A percentile compares a stretch with the other conserved stretches of the same genome.
phyloP scores from a whole-genome alignment of 2,888 invertebrate genomes.

The Meandrusa payeni region DNA sequence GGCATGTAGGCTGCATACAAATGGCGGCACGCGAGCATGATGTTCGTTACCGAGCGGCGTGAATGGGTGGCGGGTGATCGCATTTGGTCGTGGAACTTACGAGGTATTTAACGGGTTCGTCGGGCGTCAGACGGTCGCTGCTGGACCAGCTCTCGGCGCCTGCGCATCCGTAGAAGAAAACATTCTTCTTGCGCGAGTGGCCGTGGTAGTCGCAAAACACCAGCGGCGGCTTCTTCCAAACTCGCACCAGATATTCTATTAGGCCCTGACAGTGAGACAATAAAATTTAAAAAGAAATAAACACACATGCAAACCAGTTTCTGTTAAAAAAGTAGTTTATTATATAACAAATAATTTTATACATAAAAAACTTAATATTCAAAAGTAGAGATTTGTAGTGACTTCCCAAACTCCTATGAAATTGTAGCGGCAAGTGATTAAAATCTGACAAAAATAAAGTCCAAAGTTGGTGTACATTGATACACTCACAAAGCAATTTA shows the following conservation, averaged over 20 bases:
- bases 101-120: slow-evolving; percentile 82
- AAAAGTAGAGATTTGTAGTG: too few species aligned
- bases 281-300: too few species aligned
- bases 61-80: slow-evolving; percentile 11
- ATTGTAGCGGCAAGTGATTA: too few species aligned
- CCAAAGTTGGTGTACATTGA: too few species aligned
- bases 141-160: slow-evolving; percentile 85
- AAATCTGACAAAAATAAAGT: too few species aligned
- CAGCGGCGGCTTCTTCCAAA: slow-evolving; percentile 81
- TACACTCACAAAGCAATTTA: too few species aligned
- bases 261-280: slow-evolving; percentile 65
- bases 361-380: too few species aligned
- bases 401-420: too few species aligned
- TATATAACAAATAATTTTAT: too few species aligned
- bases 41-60: slow-evolving; percentile 16
- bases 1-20: slow-evolving; percentile 13
- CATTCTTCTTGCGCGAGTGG: slow-evolving; percentile 91
- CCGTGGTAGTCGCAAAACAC: slow-evolving; percentile 90
- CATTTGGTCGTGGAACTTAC: slow-evolving; percentile 53
- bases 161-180: slow-evolving; percentile 92
- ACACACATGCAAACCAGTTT: too few species aligned
- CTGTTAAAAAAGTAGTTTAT: too few species aligned
- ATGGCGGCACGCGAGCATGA: slow-evolving; percentile 7
- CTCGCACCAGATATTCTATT: slow-evolving; percentile 82
- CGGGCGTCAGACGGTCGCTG: slow-evolving; percentile 77